A percentile compares a stretch with the other conserved stretches of the same genome.
These are phyloP conservation scores for Macrophya annulata DNA, from an alignment of 2,888 invertebrate species.

Conservation along the genomic window DNA sequence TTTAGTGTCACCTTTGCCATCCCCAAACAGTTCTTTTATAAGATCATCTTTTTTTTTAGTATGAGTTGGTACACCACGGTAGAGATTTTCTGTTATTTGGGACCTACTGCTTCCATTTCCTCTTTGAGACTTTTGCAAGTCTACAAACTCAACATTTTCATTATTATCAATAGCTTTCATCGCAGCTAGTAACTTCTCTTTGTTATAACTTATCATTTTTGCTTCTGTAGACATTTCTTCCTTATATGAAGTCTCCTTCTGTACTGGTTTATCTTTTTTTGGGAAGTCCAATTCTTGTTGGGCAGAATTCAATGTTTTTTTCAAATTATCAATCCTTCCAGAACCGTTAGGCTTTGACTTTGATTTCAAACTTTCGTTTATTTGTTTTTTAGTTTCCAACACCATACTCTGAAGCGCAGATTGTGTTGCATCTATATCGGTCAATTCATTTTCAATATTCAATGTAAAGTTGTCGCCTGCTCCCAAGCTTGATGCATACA, in stretches of 20 bases:
- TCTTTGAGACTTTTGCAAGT: constrained; percentile 64
- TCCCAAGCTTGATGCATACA: background rate
- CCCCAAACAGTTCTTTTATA: constrained; percentile 72
- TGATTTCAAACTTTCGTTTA: constrained; percentile 40
- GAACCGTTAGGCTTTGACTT: constrained; percentile 15
- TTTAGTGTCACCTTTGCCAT: constrained; percentile 69
- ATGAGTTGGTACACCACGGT: constrained; percentile 73
- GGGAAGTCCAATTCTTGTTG: constrained; percentile 9
- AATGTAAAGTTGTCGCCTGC: constrained; percentile 16
- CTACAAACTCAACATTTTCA: constrained; percentile 73
- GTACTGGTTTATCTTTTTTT: constrained; percentile 15
- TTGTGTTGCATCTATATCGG: constrained; percentile 39
- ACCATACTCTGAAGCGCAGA: constrained; percentile 43
- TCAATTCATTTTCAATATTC: constrained; percentile 34
- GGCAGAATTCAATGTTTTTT: constrained; percentile 12
- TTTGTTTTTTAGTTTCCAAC: constrained; percentile 38
- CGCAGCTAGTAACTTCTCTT: constrained; percentile 83
- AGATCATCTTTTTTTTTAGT: constrained; percentile 71
- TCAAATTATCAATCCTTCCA: constrained; percentile 14
- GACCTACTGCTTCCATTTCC: constrained; percentile 65
- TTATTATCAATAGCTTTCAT: constrained; percentile 84
- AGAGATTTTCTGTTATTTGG: constrained; percentile 75
- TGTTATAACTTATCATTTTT: constrained; percentile 77
- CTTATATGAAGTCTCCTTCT: constrained; percentile 45
- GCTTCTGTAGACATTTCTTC: constrained; percentile 61